Evolutionary conservation across 2,888 invertebrate genomes (phyloP).

Genomic region (Crossocerus cetratus): DNA sequence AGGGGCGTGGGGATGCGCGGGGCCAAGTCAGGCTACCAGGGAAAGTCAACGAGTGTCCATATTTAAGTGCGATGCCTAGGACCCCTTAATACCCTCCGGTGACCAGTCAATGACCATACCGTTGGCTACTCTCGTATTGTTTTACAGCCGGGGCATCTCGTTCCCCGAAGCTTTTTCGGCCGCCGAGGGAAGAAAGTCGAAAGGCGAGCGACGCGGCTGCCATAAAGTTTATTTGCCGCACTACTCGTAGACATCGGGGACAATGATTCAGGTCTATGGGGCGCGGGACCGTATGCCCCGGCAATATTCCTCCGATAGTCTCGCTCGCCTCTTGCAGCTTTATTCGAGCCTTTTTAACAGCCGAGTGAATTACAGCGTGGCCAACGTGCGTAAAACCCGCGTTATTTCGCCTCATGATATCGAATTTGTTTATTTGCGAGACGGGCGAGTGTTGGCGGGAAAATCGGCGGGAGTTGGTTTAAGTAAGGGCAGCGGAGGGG

Average conservation of each 20-base stretch:
- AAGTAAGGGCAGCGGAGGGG: conserved; percentile 9
- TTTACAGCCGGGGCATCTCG: conserved; percentile 25
- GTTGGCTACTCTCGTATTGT: conserved; percentile 20
- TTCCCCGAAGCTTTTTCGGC: neutral
- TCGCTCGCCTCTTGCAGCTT: neutral
- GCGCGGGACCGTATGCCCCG: neutral
- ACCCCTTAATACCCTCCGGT: neutral
- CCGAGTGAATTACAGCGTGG: neutral
- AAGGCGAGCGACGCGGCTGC: conserved; percentile 8
- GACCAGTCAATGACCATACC: neutral
- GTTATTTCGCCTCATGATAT: neutral
- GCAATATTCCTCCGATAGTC: neutral
- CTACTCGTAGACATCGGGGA: conserved; percentile 10
- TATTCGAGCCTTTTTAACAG: conserved; percentile 13
- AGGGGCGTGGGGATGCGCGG: neutral
- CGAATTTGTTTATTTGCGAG: neutral
- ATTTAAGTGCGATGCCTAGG: neutral
- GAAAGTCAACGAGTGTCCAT: conserved; percentile 54
- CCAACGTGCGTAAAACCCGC: too few relatives aligned
- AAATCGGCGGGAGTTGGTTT: neutral
- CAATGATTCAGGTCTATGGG: conserved; percentile 1
- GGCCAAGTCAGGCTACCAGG: conserved; percentile 28
- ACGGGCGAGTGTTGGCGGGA: neutral
- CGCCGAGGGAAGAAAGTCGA: conserved; percentile 10
- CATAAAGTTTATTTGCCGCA: conserved; percentile 46